A percentile compares a stretch with the other conserved stretches of the same genome.
These are phyloP conservation scores for Brenthis daphne DNA, from an alignment of 2,888 invertebrate species.

Conservation along the genomic window DNA sequence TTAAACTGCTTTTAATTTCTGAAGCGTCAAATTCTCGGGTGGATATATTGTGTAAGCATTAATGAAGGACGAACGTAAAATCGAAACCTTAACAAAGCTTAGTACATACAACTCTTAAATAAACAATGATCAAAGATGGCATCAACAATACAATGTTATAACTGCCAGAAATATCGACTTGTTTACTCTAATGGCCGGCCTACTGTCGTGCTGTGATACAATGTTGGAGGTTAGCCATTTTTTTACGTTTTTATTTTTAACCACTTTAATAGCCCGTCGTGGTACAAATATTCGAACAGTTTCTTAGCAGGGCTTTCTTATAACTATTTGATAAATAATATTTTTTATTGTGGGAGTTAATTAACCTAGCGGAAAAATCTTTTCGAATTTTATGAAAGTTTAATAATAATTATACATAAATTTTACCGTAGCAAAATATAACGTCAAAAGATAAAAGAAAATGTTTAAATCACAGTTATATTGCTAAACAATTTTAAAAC, in stretches of 20 bases:
- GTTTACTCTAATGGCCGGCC: slow-evolving; percentile 35
- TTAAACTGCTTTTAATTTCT: too few species aligned
- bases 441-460: background rate
- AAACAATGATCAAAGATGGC: slow-evolving; percentile 23
- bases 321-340: slow-evolving; percentile 1
- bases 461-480: background rate
- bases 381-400: too few species aligned
- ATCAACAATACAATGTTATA: slow-evolving; percentile 25
- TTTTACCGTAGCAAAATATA: too few species aligned
- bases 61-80: background rate
- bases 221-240: slow-evolving; percentile 34
- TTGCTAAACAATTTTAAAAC: background rate
- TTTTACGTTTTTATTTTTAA: slow-evolving; percentile 33
- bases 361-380: background rate
- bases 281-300: slow-evolving; percentile 26
- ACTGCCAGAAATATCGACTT: slow-evolving; percentile 36
- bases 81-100: background rate
- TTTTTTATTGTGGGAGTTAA: background rate
- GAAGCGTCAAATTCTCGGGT: background rate
- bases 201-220: slow-evolving; percentile 31
- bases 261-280: slow-evolving; percentile 27
- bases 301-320: slow-evolving; percentile 13
- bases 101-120: background rate
- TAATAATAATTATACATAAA: too few species aligned
- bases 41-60: background rate